A percentile compares a stretch with the other conserved stretches of the same genome.
phyloP scores from a whole-genome alignment of 1,140 invertebrate genomes.

The Capitella teleta region DNA sequence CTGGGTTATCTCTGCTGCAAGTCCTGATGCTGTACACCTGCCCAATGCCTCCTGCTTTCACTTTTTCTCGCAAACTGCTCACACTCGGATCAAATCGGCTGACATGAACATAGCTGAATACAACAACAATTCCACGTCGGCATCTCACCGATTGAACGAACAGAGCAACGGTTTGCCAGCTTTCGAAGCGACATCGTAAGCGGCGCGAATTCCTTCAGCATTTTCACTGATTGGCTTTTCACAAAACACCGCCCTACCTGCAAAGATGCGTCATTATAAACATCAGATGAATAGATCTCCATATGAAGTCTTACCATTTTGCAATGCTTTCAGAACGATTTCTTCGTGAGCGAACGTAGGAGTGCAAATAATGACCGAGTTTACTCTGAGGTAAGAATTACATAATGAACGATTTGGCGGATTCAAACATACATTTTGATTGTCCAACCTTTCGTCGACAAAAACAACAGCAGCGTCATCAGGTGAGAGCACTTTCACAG shows the following conservation, averaged over 20 bases:
- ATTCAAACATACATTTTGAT: too few species aligned
- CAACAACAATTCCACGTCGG: neutral
- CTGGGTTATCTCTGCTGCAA: constrained; percentile 51
- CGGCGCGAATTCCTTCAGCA: constrained; percentile 45
- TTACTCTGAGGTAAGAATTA: constrained; percentile 18
- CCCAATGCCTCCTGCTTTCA: constrained; percentile 51
- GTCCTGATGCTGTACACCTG: constrained; percentile 53
- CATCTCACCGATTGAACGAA: constrained; percentile 51
- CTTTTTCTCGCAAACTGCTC: constrained; percentile 42
- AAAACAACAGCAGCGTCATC: neutral
- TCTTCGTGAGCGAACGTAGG: constrained; percentile 42
- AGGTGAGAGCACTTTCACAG: neutral
- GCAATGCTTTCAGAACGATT: constrained; percentile 49
- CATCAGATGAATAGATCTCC: neutral
- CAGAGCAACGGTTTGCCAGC: constrained; percentile 49
- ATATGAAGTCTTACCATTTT: constrained; percentile 44
- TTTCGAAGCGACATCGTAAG: constrained; percentile 50
- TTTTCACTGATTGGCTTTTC: constrained; percentile 59
- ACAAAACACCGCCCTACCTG: constrained; percentile 52
- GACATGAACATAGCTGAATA: neutral
- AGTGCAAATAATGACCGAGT: constrained; percentile 22
- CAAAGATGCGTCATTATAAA: constrained; percentile 4
- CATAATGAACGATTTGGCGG: too few species aligned
- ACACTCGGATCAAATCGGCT: constrained; percentile 58
- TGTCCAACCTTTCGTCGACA: constrained; percentile 15